phyloP scores from a whole-genome alignment of 1,140 invertebrate genomes.

The Dendroctonus valens region DNA sequence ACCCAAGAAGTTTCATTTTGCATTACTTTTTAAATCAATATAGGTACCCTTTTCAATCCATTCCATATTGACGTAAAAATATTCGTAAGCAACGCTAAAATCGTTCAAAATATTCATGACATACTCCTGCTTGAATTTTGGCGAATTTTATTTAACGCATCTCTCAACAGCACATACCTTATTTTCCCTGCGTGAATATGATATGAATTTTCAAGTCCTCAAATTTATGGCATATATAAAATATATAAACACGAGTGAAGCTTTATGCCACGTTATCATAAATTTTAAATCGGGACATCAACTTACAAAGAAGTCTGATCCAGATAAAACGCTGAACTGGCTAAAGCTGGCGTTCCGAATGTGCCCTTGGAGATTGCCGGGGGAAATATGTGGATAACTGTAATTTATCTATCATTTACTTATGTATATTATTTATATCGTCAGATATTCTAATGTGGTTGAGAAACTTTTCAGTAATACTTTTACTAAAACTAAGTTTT shows the following conservation, averaged over 20 bases:
- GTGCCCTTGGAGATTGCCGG: not conserved
- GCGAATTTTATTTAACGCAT: constrained; percentile 10
- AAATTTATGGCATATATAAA: constrained; percentile 23
- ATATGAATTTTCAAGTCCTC: constrained; percentile 19
- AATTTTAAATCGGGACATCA: constrained; percentile 14
- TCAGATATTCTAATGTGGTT: no score
- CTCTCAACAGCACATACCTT: constrained; percentile 5
- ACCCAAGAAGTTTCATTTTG: no score
- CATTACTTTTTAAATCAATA: no score
- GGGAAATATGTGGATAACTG: no score
- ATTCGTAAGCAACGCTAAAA: not conserved
- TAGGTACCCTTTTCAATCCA: no score
- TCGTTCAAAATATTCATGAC: not conserved
- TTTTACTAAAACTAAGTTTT: no score
- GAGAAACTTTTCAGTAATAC: no score
- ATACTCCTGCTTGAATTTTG: constrained; percentile 1
- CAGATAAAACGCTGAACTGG: constrained; percentile 10
- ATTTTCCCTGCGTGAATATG: constrained; percentile 13
- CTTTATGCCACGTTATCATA: constrained; percentile 21
- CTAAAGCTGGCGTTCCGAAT: not conserved
- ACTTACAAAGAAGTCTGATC: constrained; percentile 20
- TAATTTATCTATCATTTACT: no score
- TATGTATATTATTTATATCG: no score
- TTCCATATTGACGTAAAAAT: not conserved
- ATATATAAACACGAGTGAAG: constrained; percentile 23